These are phyloP conservation scores for Cephus pygmeus DNA, from an alignment of 2,888 invertebrate genomes.

Conservation along the genomic window DNA sequence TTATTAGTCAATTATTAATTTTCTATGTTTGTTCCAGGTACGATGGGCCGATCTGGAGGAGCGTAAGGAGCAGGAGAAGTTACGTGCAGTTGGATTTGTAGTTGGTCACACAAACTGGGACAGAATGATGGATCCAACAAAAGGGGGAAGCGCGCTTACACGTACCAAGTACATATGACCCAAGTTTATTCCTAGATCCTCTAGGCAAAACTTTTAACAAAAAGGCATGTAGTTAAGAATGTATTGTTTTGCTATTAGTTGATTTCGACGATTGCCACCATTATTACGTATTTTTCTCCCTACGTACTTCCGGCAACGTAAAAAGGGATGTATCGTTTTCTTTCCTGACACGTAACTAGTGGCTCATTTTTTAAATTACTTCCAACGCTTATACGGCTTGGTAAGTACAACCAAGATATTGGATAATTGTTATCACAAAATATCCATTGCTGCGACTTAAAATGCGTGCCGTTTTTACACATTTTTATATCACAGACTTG, in stretches of 20 bases:
- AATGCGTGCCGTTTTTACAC: too few species aligned
- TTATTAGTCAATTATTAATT: slow-evolving; percentile 7
- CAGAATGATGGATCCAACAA: slow-evolving; percentile 92
- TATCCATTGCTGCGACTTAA: too few species aligned
- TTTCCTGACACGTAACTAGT: too few species aligned
- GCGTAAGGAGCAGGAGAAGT: slow-evolving; percentile 88
- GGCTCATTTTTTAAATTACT: too few species aligned
- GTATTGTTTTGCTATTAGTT: background rate
- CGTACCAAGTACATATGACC: slow-evolving; percentile 88
- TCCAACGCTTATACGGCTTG: too few species aligned
- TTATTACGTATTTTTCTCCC: too few species aligned
- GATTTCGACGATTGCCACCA: too few species aligned
- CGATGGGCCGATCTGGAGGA: slow-evolving; percentile 99
- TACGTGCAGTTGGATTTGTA: slow-evolving; percentile 95
- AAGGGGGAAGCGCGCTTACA: slow-evolving; percentile 89
- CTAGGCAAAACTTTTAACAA: slow-evolving; percentile 30
- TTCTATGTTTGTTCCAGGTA: slow-evolving; percentile 73
- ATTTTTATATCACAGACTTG: too few species aligned
- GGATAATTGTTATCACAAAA: too few species aligned
- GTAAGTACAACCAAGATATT: too few species aligned
- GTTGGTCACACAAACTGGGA: slow-evolving; percentile 98
- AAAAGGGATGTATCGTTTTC: too few species aligned
- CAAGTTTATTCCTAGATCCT: slow-evolving; percentile 31
- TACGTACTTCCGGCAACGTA: too few species aligned
- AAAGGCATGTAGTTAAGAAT: background rate